Conservation (phyloP, 2,797 vertebrate species). For the Tiaroga cobitis region DNA sequence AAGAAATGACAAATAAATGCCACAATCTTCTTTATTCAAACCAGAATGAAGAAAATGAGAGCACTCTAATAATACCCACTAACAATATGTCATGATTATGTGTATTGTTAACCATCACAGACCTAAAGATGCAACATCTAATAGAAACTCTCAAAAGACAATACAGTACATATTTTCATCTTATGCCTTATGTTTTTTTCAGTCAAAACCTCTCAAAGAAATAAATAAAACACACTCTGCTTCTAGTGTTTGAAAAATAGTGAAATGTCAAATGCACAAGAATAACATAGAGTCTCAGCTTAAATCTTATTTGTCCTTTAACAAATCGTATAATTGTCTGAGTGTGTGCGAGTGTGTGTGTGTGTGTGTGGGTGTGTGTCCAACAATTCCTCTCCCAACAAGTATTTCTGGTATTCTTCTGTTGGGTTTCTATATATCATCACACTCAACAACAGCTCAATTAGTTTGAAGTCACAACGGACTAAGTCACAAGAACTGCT, state of each 20-base stretch:
- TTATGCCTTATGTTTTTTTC: not conserved
- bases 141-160: not conserved
- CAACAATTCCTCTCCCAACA: too few species aligned
- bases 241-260: not conserved
- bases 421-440: too few species aligned
- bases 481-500: too few species aligned
- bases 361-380: too few species aligned
- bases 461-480: too few species aligned
- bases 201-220: not conserved
- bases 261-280: not conserved
- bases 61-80: not conserved
- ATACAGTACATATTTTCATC: not conserved
- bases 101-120: not conserved
- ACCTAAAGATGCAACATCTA: not conserved
- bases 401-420: too few species aligned
- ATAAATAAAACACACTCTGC: not conserved
- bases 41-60: not conserved
- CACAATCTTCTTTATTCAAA: not conserved
- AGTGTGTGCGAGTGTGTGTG: not conserved
- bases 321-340: not conserved
- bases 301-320: slow-evolving; percentile 7
- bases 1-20: not conserved
- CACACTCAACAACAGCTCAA: slow-evolving; percentile 11
- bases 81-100: not conserved
- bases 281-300: not conserved